Conservation (phyloP, 2,888 invertebrate genomes). For the Baronia brevicornis region DNA sequence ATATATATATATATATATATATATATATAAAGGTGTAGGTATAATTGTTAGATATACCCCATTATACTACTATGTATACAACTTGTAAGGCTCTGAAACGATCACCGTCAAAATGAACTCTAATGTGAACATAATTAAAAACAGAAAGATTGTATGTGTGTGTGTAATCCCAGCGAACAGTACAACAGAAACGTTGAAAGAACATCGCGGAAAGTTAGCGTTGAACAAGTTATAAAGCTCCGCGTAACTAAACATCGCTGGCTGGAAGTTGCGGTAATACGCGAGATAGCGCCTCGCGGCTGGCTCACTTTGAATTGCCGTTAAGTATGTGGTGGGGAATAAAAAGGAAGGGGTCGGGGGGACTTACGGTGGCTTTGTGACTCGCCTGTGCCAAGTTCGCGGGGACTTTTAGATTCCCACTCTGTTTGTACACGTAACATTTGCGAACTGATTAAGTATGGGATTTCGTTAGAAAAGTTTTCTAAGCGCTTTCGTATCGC, state of each 20-base stretch:
- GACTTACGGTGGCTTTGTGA: conserved; percentile 59
- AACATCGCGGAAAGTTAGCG: conserved; percentile 27
- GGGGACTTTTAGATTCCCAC: conserved; percentile 29
- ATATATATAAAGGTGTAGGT: too few relatives aligned
- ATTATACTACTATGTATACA: too few relatives aligned
- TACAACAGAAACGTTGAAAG: too few relatives aligned
- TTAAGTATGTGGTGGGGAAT: conserved; percentile 65
- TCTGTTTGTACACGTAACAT: conserved; percentile 55
- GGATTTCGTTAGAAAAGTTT: conserved; percentile 42
- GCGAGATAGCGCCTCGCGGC: conserved; percentile 39
- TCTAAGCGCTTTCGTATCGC: conserved; percentile 19
- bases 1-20: too few relatives aligned
- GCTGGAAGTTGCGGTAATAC: conserved; percentile 27
- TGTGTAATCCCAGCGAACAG: too few relatives aligned
- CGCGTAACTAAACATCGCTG: conserved; percentile 16
- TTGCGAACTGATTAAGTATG: conserved; percentile 55
- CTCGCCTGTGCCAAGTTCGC: conserved; percentile 49
- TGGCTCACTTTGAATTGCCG: conserved; percentile 51
- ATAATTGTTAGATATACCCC: too few relatives aligned
- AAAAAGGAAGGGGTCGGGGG: conserved; percentile 59
- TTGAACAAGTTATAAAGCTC: conserved; percentile 29
- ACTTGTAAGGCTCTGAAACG: too few relatives aligned
- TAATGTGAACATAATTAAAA: too few relatives aligned
- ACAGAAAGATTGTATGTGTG: too few relatives aligned
- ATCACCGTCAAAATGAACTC: too few relatives aligned